Base-by-base conservation (phyloP, 2,113 vertebrate species). In the Ctenodactylus gundi region DNA sequence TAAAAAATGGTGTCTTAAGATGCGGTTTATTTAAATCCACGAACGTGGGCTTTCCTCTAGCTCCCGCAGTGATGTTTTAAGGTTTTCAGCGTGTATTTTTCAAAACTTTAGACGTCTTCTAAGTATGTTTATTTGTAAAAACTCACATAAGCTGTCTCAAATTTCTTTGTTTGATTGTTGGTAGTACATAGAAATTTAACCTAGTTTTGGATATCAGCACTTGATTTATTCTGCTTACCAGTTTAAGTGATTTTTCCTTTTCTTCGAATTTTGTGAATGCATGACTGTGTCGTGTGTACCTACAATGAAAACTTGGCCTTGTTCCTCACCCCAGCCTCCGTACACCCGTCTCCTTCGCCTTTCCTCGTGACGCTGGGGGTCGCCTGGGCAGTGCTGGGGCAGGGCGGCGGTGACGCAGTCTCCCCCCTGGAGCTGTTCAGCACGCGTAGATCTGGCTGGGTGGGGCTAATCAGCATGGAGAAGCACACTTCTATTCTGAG, bases 301-400 rank as follows among this genome's bases (percentile, higher is more conserved):
- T 49, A 46, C 17, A 75, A 75, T 39, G n/a, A 67, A 60, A 68
- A 46, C 7, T 20, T 65, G 39, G 18, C 6, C 49, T 55, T 41
- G 46, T 53, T 60, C 46, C 3, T 60, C n/a, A n/a, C n/a, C n/a
- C n/a, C n/a, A n/a, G n/a, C n/a, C n/a, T n/a, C n/a, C n/a, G n/a
- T n/a, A n/a, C n/a, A n/a, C 8, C 31, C 25, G 15, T 17, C 29
- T 39, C n/a, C 58, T 55, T 46, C 73, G 57, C 70, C 62, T 39
- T 62, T 73, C 46, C 20, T 25, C 14, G 49, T 31, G 4, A 8
- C 27, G 7, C 20, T 23, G 6, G 25, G 9, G 36, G 25, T 36
- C 12, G 5, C 7, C 15, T 3, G 6, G 15, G 21, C 4, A 18
- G 1, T 4, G 6, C 2, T 76, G 49, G 17, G 15, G 73, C 31